Conservation (phyloP, 2,888 invertebrate species). For the Hydropsyche betteni region DNA sequence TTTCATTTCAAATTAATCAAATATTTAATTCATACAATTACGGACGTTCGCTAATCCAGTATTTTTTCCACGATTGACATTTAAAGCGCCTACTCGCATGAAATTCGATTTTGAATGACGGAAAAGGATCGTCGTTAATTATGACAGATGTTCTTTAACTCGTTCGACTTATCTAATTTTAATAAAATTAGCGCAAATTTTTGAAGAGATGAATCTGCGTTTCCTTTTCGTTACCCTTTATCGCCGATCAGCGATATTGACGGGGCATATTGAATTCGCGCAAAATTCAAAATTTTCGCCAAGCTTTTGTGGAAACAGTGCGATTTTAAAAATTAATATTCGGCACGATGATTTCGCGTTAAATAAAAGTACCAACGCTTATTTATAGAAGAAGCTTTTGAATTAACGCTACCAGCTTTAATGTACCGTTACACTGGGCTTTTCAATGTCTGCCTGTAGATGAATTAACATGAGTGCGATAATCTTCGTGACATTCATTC, state of each 20-base stretch:
- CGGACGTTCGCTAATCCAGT: too few species aligned
- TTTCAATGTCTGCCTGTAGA: slow-evolving; percentile 32
- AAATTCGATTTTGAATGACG: background rate
- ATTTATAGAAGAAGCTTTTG: background rate
- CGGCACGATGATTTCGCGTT: too few species aligned
- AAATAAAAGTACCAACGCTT: too few species aligned
- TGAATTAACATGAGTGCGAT: slow-evolving; percentile 31
- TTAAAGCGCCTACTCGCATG: background rate
- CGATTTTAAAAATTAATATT: too few species aligned
- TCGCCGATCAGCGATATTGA: too few species aligned
- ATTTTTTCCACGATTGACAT: too few species aligned
- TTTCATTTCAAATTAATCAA: slow-evolving; percentile 7
- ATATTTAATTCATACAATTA: background rate
- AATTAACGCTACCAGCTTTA: slow-evolving; percentile 7
- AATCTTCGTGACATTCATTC: slow-evolving; percentile 30
- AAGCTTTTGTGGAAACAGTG: too few species aligned
- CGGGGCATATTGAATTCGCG: too few species aligned
- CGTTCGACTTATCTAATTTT: background rate
- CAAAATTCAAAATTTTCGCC: too few species aligned
- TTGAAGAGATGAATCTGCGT: background rate
- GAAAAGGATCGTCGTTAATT: background rate
- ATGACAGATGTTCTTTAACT: background rate
- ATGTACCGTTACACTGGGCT: slow-evolving; percentile 7
- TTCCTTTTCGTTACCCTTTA: too few species aligned
- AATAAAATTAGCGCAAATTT: background rate